Conservation (phyloP, 1,140 invertebrate genomes). For the Dreissena polymorpha region DNA sequence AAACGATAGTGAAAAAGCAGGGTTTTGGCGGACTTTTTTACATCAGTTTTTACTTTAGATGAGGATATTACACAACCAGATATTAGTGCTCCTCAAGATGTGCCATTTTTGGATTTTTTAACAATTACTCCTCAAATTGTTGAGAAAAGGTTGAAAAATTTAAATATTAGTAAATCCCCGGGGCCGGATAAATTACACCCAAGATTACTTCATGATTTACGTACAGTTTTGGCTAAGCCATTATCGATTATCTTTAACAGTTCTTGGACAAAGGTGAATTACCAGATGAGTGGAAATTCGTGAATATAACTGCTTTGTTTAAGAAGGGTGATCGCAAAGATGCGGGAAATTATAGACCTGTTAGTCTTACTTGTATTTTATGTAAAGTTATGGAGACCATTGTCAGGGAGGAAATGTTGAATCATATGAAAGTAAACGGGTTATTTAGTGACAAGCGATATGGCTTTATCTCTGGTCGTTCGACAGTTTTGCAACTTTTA, state of each 20-base stretch:
- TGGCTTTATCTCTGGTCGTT: too few species aligned
- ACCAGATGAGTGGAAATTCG: slow-evolving; percentile 14
- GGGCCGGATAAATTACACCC: too few species aligned
- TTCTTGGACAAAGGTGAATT: background rate
- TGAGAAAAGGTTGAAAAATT: background rate
- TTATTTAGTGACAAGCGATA: too few species aligned
- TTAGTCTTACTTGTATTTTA: too few species aligned
- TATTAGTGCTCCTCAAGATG: background rate
- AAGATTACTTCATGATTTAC: slow-evolving; percentile 15
- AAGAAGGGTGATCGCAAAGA: too few species aligned
- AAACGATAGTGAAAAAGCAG: background rate
- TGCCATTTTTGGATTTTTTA: background rate
- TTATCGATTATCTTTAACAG: slow-evolving; percentile 4
- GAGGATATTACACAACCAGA: background rate
- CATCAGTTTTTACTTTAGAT: slow-evolving; percentile 7
- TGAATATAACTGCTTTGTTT: background rate
- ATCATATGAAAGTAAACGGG: too few species aligned
- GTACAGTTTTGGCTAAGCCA: background rate
- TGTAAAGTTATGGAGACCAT: too few species aligned
- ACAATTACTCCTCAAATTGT: background rate
- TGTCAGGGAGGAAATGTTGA: too few species aligned
- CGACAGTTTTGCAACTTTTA: too few species aligned
- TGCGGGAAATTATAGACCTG: too few species aligned
- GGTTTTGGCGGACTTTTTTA: slow-evolving; percentile 3
- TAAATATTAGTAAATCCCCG: slow-evolving; percentile 10